Evolutionary conservation across 2,113 vertebrate genomes (phyloP).

Genomic region (Neogobius melanostomus): DNA sequence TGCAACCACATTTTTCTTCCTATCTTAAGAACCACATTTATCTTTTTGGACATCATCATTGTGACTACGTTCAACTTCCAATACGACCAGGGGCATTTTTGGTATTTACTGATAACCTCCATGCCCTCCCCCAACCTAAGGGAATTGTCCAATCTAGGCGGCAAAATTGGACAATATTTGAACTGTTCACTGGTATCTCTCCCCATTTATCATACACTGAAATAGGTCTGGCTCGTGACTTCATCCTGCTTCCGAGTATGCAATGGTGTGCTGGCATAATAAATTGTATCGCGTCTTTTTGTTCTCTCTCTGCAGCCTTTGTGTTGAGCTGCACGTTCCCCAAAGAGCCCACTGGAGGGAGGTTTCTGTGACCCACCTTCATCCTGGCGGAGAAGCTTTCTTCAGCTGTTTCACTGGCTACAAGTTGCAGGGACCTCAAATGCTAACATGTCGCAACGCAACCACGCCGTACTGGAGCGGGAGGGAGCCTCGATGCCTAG

Average conservation of each 20-base stretch:
- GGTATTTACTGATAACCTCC: background rate
- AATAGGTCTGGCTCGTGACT: conserved; percentile 1
- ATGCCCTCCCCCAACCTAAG: background rate
- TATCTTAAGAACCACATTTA: background rate
- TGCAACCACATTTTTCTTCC: too few relatives aligned
- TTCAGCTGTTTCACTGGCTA: conserved; percentile 89
- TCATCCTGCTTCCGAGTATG: background rate
- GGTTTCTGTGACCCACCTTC: conserved; percentile 88
- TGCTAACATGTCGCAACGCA: conserved; percentile 88
- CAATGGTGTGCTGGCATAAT: background rate
- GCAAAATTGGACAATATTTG: conserved; percentile 1
- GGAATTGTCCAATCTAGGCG: background rate
- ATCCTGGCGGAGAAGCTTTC: conserved; percentile 84
- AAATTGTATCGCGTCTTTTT: background rate
- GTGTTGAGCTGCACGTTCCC: conserved; percentile 91
- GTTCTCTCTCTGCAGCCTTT: conserved; percentile 79
- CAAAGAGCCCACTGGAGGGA: conserved; percentile 82
- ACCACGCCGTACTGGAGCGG: conserved; percentile 93
- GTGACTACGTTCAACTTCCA: background rate
- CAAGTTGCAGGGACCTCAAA: conserved; percentile 83
- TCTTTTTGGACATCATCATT: background rate
- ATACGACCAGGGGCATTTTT: background rate
- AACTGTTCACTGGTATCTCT: conserved; percentile 2
- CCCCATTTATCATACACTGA: background rate
- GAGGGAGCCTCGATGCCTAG: conserved; percentile 85